These are phyloP conservation scores for Holothuria glaberrima DNA, from an alignment of 35 echinoderm and acorn worm species.

Conservation along the genomic window DNA sequence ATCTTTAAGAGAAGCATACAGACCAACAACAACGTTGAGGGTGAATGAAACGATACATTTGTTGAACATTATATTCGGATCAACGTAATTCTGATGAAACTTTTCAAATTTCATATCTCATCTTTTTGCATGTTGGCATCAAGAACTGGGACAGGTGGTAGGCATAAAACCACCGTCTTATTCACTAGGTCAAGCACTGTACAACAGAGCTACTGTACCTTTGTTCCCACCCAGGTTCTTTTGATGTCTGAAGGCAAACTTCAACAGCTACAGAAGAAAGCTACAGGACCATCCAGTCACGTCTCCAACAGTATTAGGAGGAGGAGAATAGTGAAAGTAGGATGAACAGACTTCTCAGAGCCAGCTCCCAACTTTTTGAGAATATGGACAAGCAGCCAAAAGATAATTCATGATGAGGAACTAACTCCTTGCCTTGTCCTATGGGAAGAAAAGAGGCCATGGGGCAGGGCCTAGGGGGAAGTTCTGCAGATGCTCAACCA, in stretches of 20 bases:
- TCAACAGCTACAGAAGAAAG: background rate
- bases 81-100: no score
- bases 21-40: constrained; percentile 55
- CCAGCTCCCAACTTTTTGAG: background rate
- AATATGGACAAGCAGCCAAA: background rate
- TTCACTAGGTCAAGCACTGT: background rate
- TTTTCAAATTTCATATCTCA: background rate
- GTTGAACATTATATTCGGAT: no score
- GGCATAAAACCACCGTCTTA: background rate
- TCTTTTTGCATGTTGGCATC: background rate
- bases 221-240: background rate
- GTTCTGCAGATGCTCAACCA: no score
- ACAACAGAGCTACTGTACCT: background rate
- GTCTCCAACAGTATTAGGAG: background rate
- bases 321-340: background rate
- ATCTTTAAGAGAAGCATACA: constrained; percentile 25
- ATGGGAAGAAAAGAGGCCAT: no score
- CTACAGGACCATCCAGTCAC: background rate
- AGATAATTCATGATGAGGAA: background rate
- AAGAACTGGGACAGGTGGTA: background rate
- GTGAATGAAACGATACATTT: background rate
- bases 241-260: constrained; percentile 13
- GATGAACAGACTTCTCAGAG: background rate
- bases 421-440: no score
- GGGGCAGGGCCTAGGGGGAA: no score